Conservation (phyloP, 2,797 vertebrate genomes). For the Echiichthys vipera region DNA sequence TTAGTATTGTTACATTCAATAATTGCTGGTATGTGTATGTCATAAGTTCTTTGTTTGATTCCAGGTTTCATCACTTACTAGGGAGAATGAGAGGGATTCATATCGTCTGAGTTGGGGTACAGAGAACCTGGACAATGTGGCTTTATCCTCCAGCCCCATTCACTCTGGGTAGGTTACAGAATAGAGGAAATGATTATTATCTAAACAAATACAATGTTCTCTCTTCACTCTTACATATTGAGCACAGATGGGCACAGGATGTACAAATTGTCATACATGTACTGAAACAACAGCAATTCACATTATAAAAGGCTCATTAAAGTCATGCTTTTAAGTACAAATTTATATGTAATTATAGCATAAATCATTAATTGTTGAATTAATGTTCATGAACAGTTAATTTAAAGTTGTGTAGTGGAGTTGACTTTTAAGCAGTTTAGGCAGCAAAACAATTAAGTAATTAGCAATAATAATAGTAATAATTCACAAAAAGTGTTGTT, state of each 20-base stretch:
- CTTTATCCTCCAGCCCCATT: slow-evolving; percentile 94
- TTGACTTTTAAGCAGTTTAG: not conserved
- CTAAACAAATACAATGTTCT: not conserved
- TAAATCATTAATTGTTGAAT: not conserved
- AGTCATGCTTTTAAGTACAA: not conserved
- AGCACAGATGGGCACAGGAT: not conserved
- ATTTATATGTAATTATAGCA: not conserved
- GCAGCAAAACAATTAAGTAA: not conserved
- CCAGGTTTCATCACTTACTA: slow-evolving; percentile 87
- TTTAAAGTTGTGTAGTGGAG: too few relatives aligned
- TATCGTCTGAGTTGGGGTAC: slow-evolving; percentile 94
- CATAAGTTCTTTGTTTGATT: slow-evolving; percentile 2
- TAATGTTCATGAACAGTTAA: too few relatives aligned
- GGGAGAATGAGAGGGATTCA: slow-evolving; percentile 91
- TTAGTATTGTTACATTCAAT: not conserved
- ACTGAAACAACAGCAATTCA: not conserved
- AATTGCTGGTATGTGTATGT: not conserved
- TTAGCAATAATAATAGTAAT: too few relatives aligned
- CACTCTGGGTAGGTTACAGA: slow-evolving; percentile 92
- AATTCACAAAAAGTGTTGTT: too few relatives aligned
- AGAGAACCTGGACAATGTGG: slow-evolving; percentile 96
- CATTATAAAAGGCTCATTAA: too few relatives aligned
- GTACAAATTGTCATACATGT: not conserved
- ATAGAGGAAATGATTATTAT: not conserved
- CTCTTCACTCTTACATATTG: not conserved